Percentiles rank a stretch among this genome's conserved stretches.
These are phyloP conservation scores for Chionomys nivalis DNA, from an alignment of 2,113 vertebrate species.

Conservation along the genomic window DNA sequence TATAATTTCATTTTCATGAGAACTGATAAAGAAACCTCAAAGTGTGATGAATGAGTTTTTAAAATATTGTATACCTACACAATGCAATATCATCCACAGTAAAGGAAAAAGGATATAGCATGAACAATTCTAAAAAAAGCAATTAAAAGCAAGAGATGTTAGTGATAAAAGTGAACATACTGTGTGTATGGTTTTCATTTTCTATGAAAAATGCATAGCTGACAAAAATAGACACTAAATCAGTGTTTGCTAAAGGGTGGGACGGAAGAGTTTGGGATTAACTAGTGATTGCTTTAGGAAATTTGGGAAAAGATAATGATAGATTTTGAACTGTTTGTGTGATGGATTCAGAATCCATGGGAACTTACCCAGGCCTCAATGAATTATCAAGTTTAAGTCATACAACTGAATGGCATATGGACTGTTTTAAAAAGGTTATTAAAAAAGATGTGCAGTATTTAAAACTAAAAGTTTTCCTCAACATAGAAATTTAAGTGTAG, in stretches of 20 bases:
- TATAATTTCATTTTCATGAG: background rate
- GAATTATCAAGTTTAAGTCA: background rate
- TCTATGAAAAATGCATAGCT: background rate
- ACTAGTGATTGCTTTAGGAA: background rate
- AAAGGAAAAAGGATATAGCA: background rate
- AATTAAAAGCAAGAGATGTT: background rate
- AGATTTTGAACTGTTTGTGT: background rate
- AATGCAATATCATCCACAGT: background rate
- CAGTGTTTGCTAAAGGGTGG: background rate
- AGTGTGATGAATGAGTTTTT: background rate
- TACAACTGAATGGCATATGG: background rate
- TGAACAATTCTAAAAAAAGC: background rate
- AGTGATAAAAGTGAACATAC: background rate
- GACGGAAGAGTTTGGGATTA: background rate
- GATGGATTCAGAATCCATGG: background rate
- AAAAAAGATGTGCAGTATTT: background rate
- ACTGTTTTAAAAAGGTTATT: background rate
- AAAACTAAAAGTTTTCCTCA: background rate
- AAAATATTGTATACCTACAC: background rate
- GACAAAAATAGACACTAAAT: background rate
- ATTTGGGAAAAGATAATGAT: background rate
- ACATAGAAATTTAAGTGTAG: no score
- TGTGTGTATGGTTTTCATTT: background rate
- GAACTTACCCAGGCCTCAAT: background rate
- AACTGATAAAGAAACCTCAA: background rate